Evolutionary conservation across 1,140 invertebrate genomes (phyloP), one percentile per base, ranked within the genome.

Genomic region (Drosophila seguyi): DNA sequence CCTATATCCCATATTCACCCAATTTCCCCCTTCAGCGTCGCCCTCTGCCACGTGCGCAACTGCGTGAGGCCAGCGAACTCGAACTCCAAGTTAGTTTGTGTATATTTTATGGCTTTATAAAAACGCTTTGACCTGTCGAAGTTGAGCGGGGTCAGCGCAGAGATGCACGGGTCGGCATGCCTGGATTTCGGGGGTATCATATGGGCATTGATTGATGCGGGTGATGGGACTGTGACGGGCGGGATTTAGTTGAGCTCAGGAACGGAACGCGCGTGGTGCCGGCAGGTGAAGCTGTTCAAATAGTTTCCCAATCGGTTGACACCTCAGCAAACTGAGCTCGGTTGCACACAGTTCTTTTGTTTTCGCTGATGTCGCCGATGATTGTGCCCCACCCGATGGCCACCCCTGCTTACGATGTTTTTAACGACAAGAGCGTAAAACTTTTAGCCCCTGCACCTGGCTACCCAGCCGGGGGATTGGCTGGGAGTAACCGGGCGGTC

Each of bases 101-200:
- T 87, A 87, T 88, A 84, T 87, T 88, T 88, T 88, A 87, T 88
- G 60, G 80, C 59, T 84, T 84, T 87, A 87, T 84, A 86, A 86
- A 83, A 87, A 81, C 76, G 75, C 67, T 76, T 68, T 74, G 75
- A 75, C 61, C 83, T 82, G 82, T 55, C 55, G 74, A 75, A 81
- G 56, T 72, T 69, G 62, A 82, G 59, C 66, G 66, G 79, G 72
- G 84, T 83, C 71, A 79, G 61, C 58, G 47, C 38, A 59, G 69
- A 87, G 84, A 62, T 58, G 66, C 79, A 68, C 34, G 56, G 65
- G 56, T 68, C 73, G 61, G 63, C 59, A 62, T 61, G 75, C 81
- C 82, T 65, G 66, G 58, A 58, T 72, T 74, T 79, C 48, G 52
- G 42, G 75, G 29, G 71, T 88, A 88, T 87, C 84, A 88, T 77